Conservation (phyloP, 2,797 vertebrate genomes). For the Ambastaia sidthimunki region DNA sequence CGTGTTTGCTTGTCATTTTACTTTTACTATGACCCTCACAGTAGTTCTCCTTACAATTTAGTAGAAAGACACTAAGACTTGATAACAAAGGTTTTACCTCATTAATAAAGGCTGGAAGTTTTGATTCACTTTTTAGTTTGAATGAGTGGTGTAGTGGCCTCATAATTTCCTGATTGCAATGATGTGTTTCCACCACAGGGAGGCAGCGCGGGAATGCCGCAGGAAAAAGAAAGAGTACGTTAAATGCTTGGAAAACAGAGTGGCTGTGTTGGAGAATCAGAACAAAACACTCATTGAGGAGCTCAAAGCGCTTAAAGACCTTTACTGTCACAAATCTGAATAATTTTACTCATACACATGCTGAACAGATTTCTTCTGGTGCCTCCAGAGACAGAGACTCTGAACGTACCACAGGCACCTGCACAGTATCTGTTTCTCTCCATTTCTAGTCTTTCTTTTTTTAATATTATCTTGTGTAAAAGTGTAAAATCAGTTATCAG, state of each 20-base stretch:
- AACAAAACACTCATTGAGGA: slow-evolving; percentile 99
- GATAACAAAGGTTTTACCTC: too few relatives aligned
- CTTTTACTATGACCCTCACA: not conserved
- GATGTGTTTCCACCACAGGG: slow-evolving; percentile 77
- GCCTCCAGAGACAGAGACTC: slow-evolving; percentile 86
- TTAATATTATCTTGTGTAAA: slow-evolving; percentile 56
- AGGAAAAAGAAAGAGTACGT: slow-evolving; percentile 99
- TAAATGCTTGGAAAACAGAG: slow-evolving; percentile 99
- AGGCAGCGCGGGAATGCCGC: slow-evolving; percentile 97
- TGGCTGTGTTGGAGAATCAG: slow-evolving; percentile 99
- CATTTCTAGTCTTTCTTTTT: slow-evolving; percentile 62
- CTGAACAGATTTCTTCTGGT: slow-evolving; percentile 51
- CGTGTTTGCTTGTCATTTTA: not conserved
- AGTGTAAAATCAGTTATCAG: slow-evolving; percentile 33
- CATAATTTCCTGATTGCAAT: slow-evolving; percentile 27
- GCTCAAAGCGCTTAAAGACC: slow-evolving; percentile 99
- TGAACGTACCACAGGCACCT: slow-evolving; percentile 72
- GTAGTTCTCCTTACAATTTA: not conserved
- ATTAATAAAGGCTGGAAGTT: not conserved
- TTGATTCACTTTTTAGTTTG: not conserved
- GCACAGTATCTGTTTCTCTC: slow-evolving; percentile 67
- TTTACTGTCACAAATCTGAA: slow-evolving; percentile 99
- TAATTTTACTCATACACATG: slow-evolving; percentile 71
- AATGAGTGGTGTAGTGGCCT: not conserved
- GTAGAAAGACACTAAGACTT: too few relatives aligned